phyloP scores from a whole-genome alignment of 1,140 invertebrate species.

The Phymorhynchus buccinoides region DNA sequence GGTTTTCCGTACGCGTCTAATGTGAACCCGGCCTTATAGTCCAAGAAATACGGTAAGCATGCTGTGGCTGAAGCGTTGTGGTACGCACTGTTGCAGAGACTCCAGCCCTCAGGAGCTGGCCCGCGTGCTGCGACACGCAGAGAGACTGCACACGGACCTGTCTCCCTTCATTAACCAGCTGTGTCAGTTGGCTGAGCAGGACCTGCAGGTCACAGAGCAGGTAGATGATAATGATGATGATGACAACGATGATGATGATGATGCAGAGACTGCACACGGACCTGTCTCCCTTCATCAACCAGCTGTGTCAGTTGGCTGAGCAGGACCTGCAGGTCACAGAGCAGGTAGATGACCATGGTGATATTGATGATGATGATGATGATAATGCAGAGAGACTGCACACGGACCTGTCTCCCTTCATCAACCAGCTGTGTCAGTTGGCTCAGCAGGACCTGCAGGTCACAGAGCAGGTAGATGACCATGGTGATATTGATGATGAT shows the following conservation, averaged over 20 bases:
- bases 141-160: neutral
- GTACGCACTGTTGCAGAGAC: neutral
- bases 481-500: too few relatives aligned
- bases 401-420: constrained; percentile 1
- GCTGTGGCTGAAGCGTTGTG: too few relatives aligned
- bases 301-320: constrained; percentile 10
- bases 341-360: neutral
- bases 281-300: constrained; percentile 3
- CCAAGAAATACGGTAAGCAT: too few relatives aligned
- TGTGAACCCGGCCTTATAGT: too few relatives aligned
- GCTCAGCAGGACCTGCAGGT: neutral
- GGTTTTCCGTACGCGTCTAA: too few relatives aligned
- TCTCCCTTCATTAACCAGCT: constrained; percentile 9
- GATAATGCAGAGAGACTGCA: constrained; percentile 10
- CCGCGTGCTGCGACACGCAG: neutral
- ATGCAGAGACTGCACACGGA: neutral
- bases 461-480: neutral
- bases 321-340: neutral
- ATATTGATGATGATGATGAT: too few relatives aligned
- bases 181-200: constrained; percentile 1
- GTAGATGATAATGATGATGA: too few relatives aligned
- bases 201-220: neutral
- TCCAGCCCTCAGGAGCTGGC: neutral
- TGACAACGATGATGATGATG: too few relatives aligned
- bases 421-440: neutral